Evolutionary conservation across 2,113 vertebrate species (phyloP), one percentile per base, ranked within the genome.

Genomic region (Albula glossodonta): DNA sequence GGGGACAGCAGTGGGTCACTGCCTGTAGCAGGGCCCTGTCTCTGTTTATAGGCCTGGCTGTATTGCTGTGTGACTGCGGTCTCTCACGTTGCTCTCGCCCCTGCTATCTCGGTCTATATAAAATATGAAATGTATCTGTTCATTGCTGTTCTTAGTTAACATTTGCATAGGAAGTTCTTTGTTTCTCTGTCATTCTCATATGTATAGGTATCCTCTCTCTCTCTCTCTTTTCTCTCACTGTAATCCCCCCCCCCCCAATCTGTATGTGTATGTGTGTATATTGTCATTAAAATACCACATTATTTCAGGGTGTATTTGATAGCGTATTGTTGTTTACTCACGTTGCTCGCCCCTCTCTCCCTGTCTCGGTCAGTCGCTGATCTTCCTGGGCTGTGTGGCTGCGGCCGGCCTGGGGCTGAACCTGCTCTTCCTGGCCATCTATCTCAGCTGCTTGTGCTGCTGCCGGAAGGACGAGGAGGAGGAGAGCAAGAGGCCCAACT

Each of bases 391-490:
- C 79, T 96, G 97, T 60, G 94, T 97, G 90, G 96, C 97, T 0
- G 96, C 96, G 0, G 87, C 96, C 2, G 96, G 96, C 66, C 94
- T 99, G 86, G 97, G 96, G 87, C 94, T 99, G 91, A 99, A 99
- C 93, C 96, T 99, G 70, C 87, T 98, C 77, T 94, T 97, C 88
- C 94, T 99, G 83, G 90, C 91, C 78, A 50, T 95, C 81, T 97
- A 99, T 94, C 92, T 99, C 92, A 94, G 96, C 89, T 98, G 96
- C 56, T 70, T 96, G 51, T 99, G 97, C 94, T 98, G 98, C 96
- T 96, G 97, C 92, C 91, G 88, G 79, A 95, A 92, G n/a, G 94
- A 95, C 0, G 95, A 96, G 8, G 92, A 92, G 0, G 89, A 92
- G 0, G 96, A 97, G 51, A 95, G 87, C 90, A 99, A 99, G 94